Conservation (phyloP, 1,140 invertebrate genomes). For the Rhagoletis zephyria region DNA sequence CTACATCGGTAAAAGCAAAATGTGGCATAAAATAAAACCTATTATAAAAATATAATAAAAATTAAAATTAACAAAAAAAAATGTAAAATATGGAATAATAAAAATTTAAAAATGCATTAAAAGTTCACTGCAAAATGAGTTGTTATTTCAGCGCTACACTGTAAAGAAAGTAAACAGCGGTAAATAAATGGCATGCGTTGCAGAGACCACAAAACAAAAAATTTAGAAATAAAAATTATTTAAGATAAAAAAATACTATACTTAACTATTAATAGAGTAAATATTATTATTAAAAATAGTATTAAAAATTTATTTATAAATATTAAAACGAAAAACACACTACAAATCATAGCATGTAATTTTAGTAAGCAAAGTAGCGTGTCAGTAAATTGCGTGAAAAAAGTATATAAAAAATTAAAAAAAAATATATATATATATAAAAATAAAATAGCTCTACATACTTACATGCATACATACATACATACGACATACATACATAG, state of each 20-base stretch:
- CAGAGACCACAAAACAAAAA: slow-evolving; percentile 32
- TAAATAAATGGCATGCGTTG: not conserved
- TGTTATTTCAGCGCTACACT: slow-evolving; percentile 56
- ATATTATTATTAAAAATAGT: slow-evolving; percentile 4
- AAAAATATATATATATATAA: not conserved
- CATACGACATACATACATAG: slow-evolving; percentile 45
- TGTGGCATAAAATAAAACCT: not conserved
- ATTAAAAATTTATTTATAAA: not conserved
- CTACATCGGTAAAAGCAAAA: slow-evolving; percentile 56
- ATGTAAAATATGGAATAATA: slow-evolving; percentile 41
- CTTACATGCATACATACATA: slow-evolving; percentile 61
- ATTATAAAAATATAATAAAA: slow-evolving; percentile 40
- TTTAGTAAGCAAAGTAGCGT: not conserved
- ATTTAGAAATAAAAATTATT: not conserved
- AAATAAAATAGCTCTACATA: slow-evolving; percentile 38
- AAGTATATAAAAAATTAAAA: slow-evolving; percentile 26
- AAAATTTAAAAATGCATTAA: slow-evolving; percentile 35
- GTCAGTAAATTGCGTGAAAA: not conserved
- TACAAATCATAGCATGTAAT: slow-evolving; percentile 45
- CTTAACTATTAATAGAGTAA: slow-evolving; percentile 59
- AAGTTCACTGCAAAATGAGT: slow-evolving; percentile 55
- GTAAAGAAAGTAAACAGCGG: slow-evolving; percentile 46
- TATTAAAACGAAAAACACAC: no score
- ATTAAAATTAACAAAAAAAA: slow-evolving; percentile 54
- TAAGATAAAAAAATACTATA: slow-evolving; percentile 62